Conservation (phyloP, 2,113 vertebrate species). For the Cathartes aura region DNA sequence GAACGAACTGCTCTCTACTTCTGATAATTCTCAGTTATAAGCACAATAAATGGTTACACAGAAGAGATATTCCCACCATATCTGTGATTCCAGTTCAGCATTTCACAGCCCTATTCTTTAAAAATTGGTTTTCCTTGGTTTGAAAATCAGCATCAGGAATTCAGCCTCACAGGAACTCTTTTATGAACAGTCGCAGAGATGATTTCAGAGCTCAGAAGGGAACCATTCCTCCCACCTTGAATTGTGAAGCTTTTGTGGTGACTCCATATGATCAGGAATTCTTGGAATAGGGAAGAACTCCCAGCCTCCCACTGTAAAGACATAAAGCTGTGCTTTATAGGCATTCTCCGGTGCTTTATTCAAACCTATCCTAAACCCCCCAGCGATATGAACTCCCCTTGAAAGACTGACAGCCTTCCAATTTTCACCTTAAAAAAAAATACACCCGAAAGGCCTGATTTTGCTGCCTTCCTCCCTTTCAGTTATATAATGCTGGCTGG, state of each 20-base stretch:
- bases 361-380: neutral
- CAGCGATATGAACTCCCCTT: neutral
- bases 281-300: neutral
- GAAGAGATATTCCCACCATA: neutral
- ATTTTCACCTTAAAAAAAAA: neutral
- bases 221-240: conserved; percentile 12
- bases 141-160: conserved; percentile 30
- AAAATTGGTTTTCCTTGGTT: conserved; percentile 35
- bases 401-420: neutral
- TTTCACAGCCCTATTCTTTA: conserved; percentile 15
- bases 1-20: neutral
- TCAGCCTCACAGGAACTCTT: neutral
- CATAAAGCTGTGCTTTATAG: neutral
- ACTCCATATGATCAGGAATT: neutral
- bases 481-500: neutral
- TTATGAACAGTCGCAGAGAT: neutral
- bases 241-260: neutral
- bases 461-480: neutral
- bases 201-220: neutral
- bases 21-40: conserved; percentile 4
- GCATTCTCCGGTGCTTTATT: neutral
- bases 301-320: neutral
- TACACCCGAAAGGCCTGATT: neutral
- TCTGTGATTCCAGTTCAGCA: neutral
- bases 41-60: conserved; percentile 11